A percentile compares a stretch with the other conserved stretches of the same genome.
Evolutionary conservation across 2,113 vertebrate species (phyloP).

Genomic region (Astatotilapia flaviijosephi): DNA sequence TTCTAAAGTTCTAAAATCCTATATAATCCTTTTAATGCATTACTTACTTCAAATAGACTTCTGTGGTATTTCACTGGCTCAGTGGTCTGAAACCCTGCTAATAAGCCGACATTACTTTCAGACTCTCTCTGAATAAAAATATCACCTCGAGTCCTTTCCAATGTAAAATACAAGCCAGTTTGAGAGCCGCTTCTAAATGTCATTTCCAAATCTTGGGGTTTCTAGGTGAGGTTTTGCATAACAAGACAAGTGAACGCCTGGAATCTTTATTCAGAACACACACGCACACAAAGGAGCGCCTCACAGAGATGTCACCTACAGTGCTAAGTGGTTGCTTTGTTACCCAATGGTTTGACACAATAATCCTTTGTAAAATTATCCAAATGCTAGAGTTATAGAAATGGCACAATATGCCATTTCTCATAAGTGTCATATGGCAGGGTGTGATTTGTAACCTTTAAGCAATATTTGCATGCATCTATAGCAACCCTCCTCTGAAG

Average conservation of each 20-base stretch:
- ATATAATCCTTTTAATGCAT: background rate
- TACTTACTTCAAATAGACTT: background rate
- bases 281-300: background rate
- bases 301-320: background rate
- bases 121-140: background rate
- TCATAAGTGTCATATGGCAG: background rate
- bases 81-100: background rate
- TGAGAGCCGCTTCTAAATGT: background rate
- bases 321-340: background rate
- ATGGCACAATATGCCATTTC: background rate
- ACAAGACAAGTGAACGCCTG: background rate
- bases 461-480: background rate
- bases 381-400: background rate
- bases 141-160: background rate
- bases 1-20: background rate
- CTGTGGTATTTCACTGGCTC: background rate
- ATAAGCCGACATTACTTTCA: background rate
- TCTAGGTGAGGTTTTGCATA: background rate
- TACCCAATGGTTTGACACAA: background rate
- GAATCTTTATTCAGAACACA: conserved; percentile 19
- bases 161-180: background rate
- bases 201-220: background rate
- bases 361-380: background rate
- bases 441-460: background rate
- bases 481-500: background rate